Conservation (phyloP, 2,113 vertebrate genomes). For the Tragulus kanchil region DNA sequence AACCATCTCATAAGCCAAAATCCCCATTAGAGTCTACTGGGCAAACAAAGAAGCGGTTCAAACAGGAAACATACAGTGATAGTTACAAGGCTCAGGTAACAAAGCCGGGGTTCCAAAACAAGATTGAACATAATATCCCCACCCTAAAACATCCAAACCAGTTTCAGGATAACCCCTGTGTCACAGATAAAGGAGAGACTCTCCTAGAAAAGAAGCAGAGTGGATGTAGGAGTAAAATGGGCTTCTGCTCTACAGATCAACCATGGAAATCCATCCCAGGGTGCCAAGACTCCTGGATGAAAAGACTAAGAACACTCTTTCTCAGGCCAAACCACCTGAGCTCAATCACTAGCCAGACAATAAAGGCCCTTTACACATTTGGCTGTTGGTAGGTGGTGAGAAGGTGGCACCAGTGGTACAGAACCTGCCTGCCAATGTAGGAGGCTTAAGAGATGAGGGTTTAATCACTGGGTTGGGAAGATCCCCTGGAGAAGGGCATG, state of each 20-base stretch:
- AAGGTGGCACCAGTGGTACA: no score
- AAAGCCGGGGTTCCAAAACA: constrained; percentile 2
- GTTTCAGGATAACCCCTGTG: neutral
- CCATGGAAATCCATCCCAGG: neutral
- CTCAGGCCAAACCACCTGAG: constrained; percentile 63
- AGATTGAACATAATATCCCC: neutral
- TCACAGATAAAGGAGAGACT: neutral
- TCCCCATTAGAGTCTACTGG: neutral
- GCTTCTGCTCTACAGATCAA: neutral
- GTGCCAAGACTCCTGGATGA: neutral
- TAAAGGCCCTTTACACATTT: constrained; percentile 62
- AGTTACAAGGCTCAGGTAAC: neutral
- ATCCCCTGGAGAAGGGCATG: no score
- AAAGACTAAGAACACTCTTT: constrained; percentile 62
- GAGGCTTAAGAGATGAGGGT: no score
- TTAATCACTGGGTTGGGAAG: no score
- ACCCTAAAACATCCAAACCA: neutral
- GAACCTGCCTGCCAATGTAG: no score
- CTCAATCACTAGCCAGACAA: constrained; percentile 70
- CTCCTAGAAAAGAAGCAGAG: neutral
- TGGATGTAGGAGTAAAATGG: no score
- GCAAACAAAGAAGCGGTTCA: neutral
- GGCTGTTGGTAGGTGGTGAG: neutral
- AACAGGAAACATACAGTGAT: neutral
- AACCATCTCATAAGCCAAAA: neutral